Conservation (phyloP, 2,797 vertebrate species). For the Prionace glauca region DNA sequence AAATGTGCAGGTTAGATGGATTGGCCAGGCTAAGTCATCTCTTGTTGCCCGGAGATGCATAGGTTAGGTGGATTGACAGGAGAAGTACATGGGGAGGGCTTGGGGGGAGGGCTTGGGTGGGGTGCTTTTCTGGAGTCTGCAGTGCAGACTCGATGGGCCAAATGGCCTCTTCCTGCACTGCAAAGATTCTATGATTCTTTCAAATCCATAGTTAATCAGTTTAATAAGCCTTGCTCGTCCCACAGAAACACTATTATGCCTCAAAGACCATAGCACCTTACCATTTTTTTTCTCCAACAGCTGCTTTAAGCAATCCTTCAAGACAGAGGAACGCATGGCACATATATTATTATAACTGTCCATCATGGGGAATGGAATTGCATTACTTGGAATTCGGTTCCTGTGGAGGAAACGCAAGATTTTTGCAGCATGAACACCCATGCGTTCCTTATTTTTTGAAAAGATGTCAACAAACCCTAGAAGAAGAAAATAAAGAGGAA, state of each 20-base stretch:
- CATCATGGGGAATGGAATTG: conserved; percentile 82
- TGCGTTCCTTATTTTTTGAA: conserved; percentile 82
- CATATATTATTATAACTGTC: conserved; percentile 92
- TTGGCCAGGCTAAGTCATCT: too few species aligned
- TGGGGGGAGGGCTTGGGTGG: too few species aligned
- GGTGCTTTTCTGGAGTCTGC: too few species aligned
- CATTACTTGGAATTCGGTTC: conserved; percentile 81
- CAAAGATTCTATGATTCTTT: too few species aligned
- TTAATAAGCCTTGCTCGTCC: background rate
- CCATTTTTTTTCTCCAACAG: conserved; percentile 89
- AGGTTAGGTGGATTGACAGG: too few species aligned
- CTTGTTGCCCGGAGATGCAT: too few species aligned
- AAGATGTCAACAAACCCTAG: conserved; percentile 96
- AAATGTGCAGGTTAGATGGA: too few species aligned
- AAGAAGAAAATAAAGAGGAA: background rate
- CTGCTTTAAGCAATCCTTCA: conserved; percentile 81
- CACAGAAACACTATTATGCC: background rate
- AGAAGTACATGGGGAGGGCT: too few species aligned
- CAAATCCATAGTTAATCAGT: background rate
- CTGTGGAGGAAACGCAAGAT: conserved; percentile 87
- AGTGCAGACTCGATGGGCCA: too few species aligned
- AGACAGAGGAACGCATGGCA: conserved; percentile 83
- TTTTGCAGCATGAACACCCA: conserved; percentile 78
- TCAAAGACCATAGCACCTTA: conserved; percentile 44
- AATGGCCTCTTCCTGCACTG: too few species aligned